Conservation (phyloP, 1,140 invertebrate species). For the Chironomus tepperi region DNA sequence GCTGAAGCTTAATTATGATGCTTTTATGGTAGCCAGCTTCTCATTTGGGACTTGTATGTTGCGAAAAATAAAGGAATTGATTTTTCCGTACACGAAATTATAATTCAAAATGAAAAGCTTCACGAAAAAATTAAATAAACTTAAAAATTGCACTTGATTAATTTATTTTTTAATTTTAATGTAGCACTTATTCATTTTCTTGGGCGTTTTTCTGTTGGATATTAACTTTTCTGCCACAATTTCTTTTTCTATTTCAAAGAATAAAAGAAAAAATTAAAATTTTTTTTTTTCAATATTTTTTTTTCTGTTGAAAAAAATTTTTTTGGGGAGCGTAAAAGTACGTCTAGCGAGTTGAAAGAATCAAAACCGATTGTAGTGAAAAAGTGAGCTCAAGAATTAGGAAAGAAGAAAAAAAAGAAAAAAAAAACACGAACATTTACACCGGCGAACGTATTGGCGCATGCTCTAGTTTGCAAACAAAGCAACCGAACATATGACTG, state of each 20-base stretch:
- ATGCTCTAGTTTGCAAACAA: slow-evolving; percentile 7
- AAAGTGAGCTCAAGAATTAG: neutral
- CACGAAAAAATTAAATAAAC: neutral
- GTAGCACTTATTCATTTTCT: slow-evolving; percentile 2
- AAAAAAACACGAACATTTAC: neutral
- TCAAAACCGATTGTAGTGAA: slow-evolving; percentile 12
- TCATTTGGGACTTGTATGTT: neutral
- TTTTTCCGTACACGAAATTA: neutral
- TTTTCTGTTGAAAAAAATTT: neutral
- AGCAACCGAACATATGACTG: neutral
- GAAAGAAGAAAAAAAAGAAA: neutral
- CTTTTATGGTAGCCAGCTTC: neutral
- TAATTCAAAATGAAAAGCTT: neutral
- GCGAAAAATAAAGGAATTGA: neutral
- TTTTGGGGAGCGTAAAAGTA: neutral
- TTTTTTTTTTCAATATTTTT: neutral
- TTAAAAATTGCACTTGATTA: neutral
- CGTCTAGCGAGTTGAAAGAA: neutral
- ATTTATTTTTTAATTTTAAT: slow-evolving; percentile 15
- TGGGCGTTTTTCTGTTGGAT: neutral
- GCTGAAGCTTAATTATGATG: neutral
- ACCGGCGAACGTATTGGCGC: neutral
- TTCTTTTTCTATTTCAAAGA: too few relatives aligned
- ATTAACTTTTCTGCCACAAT: neutral
- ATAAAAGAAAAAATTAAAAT: neutral